Base-by-base conservation (phyloP, 2,888 invertebrate species). In the Nymphalis c-album region DNA sequence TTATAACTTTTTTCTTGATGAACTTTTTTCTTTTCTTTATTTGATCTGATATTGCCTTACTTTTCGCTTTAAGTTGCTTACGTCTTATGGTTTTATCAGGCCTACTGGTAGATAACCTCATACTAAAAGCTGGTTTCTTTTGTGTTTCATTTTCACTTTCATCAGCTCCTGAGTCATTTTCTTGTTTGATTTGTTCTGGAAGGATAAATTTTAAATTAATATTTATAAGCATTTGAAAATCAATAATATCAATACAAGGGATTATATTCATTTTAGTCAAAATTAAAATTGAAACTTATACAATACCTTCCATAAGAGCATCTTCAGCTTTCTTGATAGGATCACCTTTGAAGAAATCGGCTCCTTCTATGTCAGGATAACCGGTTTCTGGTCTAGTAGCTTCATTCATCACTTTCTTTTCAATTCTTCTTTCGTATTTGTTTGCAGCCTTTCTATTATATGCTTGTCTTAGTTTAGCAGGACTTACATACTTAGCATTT, bases 401-500 rank as follows among this genome's bases (percentile, higher is more conserved):
- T 84, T 96, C 95, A 76, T 94, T 94, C 31, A 95, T 93, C 31
- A 95, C 94, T 88, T 97, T 98, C 78, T 97, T 96, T 76, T 97
- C 95, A 66, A 97, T 90, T 77, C 96, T 94, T 76, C 95, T 95
- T 47, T 95, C 92, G 85, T 98, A 98, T 81, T 97, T 96, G 68
- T 94, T 93, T 53, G 95, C 95, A 71, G 95, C 95, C 67, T 93
- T 93, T 81, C 94, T 94, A 58, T 94, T 94, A 63, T 96, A 80
- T 60, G 95, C 93, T 81, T 96, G 95, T 26, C 98, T 94, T 78
- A 96, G 94, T 93, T 95, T 95, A 61, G 98, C 96, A 18, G 99
- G 99, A 71, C 98, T 97, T 0, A 98, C 93, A 87, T 98, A 99
- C 76, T 95, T 91, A 1, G 97, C 94, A 93, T 99, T 99, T 82